A percentile compares a stretch with the other conserved stretches of the same genome.
Evolutionary conservation across 2,797 vertebrate genomes (phyloP).

Genomic region (Siniperca obscura): DNA sequence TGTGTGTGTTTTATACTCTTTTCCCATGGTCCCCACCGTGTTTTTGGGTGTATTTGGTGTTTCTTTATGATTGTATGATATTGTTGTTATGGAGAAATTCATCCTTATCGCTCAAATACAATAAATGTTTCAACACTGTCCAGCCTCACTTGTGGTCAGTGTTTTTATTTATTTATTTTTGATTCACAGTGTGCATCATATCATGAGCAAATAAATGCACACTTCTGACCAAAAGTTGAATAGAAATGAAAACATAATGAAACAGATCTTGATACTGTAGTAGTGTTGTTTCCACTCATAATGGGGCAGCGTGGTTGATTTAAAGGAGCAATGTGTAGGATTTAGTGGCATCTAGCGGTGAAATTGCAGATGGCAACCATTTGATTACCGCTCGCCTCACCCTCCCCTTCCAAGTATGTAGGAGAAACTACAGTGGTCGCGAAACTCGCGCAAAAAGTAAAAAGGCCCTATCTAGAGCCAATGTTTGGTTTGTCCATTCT

Average conservation of each 20-base stretch:
- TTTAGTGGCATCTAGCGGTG: no score
- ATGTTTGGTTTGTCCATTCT: no score
- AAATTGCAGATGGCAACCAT: no score
- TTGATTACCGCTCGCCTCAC: no score
- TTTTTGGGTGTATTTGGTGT: not conserved
- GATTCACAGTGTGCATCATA: slow-evolving; percentile 11
- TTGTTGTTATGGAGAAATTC: not conserved
- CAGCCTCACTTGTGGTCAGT: not conserved
- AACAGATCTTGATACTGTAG: slow-evolving; percentile 15
- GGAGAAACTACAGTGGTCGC: no score
- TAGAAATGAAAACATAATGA: slow-evolving; percentile 28
- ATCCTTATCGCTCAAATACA: not conserved
- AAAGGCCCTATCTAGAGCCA: no score
- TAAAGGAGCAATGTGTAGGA: not conserved
- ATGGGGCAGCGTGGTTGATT: slow-evolving; percentile 23
- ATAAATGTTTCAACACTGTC: not conserved
- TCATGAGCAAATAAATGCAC: slow-evolving; percentile 12
- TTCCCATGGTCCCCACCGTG: fast-evolving
- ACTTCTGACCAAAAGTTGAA: slow-evolving; percentile 35
- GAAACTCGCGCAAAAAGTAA: no score
- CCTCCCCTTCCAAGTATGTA: no score
- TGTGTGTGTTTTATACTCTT: not conserved
- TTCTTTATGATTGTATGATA: not conserved
- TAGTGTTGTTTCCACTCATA: slow-evolving; percentile 22
- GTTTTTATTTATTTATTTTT: slow-evolving; percentile 5